Evolutionary conservation across 2,113 vertebrate genomes (phyloP), one percentile per base, ranked within the genome.

Genomic region (Acanthisitta chloris): DNA sequence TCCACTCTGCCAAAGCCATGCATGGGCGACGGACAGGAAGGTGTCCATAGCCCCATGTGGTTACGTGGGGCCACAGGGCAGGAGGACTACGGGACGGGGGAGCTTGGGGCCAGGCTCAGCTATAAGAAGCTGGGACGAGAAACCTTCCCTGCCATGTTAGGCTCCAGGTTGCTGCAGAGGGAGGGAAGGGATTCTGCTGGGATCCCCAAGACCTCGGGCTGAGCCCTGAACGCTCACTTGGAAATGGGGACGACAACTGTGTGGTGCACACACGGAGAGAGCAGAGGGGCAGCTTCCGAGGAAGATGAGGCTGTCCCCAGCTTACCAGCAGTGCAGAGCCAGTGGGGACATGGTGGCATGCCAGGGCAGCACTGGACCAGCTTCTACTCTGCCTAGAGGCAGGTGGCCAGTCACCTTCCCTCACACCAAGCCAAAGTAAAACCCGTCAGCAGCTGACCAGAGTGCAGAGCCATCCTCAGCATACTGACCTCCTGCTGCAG

Each of bases 161-260:
- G 49, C 34, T 43, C 14, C 65, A 31, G 34, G n/a, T 45, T 70
- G 36, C 51, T 62, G 74, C 42, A 81, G 38, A 57, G 64, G 8
- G 6, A 28, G 18, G 28, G 49, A 46, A 73, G 31, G 36, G 36
- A 57, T 62, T 52, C 26, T 16, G 0, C 19, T 29, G 40, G 65
- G 17, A 77, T 31, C 10, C 13, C 29, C 31, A 14, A n/a, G 31
- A 26, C 17, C 36, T 52, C 0, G 0, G 51, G 58, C 48, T 55
- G 40, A 78, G 73, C 42, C 62, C 24, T 1, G 2, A 65, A 4
- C 10, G 10, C 54, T 46, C n/a, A 14, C n/a, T 42, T 31, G 38
- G 66, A 19, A 46, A 20, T 6, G 31, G 31, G 25, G 48, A 52
- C 0, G 1, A n/a, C 1, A 5, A 20, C 21, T 1, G 4, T 0